phyloP scores from a whole-genome alignment of 1,140 invertebrate genomes.

The Drosophila rhopaloa region DNA sequence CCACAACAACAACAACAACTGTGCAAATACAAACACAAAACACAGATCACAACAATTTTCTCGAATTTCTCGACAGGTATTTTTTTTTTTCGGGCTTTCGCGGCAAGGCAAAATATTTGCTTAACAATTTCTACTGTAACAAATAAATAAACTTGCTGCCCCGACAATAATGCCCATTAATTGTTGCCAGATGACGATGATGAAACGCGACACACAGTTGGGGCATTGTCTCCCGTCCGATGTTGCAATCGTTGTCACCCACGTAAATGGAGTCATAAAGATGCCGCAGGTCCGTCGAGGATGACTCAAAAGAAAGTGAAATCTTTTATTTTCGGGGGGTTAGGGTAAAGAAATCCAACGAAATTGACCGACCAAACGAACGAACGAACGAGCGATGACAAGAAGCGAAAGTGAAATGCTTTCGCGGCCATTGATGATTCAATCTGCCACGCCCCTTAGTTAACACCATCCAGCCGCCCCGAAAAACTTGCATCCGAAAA shows the following conservation, averaged over 20 bases:
- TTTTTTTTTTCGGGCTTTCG: conserved; percentile 30
- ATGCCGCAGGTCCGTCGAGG: conserved; percentile 32
- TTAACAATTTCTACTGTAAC: conserved; percentile 80
- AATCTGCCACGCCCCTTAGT: conserved; percentile 44
- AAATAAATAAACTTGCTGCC: conserved; percentile 58
- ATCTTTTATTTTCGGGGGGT: conserved; percentile 6
- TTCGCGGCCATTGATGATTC: conserved; percentile 58
- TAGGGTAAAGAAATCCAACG: conserved; percentile 28
- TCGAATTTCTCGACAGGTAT: conserved; percentile 75
- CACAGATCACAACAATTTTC: conserved; percentile 56
- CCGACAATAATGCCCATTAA: conserved; percentile 73
- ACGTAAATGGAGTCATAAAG: conserved; percentile 57
- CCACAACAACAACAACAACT: conserved; percentile 39
- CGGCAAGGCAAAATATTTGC: conserved; percentile 68
- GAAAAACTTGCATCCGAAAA: conserved; percentile 26
- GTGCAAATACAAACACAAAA: conserved; percentile 46
- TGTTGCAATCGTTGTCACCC: conserved; percentile 74
- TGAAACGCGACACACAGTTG: conserved; percentile 54
- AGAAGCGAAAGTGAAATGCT: conserved; percentile 59
- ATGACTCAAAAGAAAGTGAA: conserved; percentile 81
- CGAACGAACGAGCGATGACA: conserved; percentile 29
- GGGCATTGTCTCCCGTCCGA: conserved; percentile 55
- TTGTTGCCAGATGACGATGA: conserved; percentile 60
- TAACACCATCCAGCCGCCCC: conserved; percentile 11
- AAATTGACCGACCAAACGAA: conserved; percentile 24